A percentile compares a stretch with the other conserved stretches of the same genome.
Evolutionary conservation across 2,797 vertebrate genomes (phyloP).

Genomic region (Etheostoma nigrum): DNA sequence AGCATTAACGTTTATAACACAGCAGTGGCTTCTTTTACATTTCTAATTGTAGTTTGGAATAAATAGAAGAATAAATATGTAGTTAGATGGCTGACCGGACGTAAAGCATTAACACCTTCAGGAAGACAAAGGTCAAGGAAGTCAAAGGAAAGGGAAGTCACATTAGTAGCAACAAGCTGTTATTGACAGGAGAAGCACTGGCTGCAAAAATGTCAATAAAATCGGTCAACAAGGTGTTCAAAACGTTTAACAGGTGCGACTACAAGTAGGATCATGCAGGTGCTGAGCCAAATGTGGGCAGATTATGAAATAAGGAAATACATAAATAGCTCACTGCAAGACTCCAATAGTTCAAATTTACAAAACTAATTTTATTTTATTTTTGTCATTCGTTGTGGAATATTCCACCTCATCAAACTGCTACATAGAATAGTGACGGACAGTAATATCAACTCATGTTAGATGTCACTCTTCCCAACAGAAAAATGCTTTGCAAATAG

Average conservation of each 20-base stretch:
- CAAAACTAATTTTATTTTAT: too few species aligned
- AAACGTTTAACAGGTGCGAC: not conserved
- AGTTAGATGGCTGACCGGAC: not conserved
- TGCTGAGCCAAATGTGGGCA: too few species aligned
- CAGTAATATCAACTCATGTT: not conserved
- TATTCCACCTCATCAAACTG: not conserved
- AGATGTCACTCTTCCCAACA: not conserved
- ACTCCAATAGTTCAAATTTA: too few species aligned
- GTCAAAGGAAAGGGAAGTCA: not conserved
- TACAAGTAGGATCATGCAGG: too few species aligned
- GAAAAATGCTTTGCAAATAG: too few species aligned
- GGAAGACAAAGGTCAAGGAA: not conserved
- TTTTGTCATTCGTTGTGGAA: not conserved
- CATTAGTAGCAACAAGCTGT: not conserved
- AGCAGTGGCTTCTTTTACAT: not conserved
- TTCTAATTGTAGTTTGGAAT: not conserved
- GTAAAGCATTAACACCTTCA: not conserved
- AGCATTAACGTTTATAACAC: conserved; percentile 9
- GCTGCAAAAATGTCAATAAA: conserved; percentile 3
- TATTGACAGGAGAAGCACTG: not conserved
- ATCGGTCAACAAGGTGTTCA: not conserved
- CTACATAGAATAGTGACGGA: not conserved
- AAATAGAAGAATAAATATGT: not conserved
- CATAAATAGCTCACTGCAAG: too few species aligned
- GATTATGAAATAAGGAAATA: too few species aligned